A percentile compares a stretch with the other conserved stretches of the same genome.
Conservation (phyloP, 2,797 vertebrate species). For the Rhodeus uyekii region DNA sequence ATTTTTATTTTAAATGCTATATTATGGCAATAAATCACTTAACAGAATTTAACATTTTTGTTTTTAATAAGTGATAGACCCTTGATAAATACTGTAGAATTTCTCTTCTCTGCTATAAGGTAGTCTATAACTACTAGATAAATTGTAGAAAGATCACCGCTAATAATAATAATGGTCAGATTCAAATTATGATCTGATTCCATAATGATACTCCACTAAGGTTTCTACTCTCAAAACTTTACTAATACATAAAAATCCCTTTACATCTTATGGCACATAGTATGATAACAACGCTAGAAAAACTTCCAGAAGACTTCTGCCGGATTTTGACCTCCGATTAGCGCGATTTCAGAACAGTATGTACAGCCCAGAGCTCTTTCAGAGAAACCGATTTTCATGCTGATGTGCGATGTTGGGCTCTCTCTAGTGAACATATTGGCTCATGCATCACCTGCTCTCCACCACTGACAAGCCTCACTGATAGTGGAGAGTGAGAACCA, state of each 20-base stretch:
- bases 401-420: slow-evolving; percentile 78
- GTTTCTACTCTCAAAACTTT: slow-evolving; percentile 78
- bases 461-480: slow-evolving; percentile 78
- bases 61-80: neutral
- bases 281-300: slow-evolving; percentile 75
- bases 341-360: slow-evolving; percentile 75
- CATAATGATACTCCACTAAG: slow-evolving; percentile 51
- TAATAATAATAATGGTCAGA: neutral
- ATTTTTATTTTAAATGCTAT: neutral
- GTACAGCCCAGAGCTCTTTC: slow-evolving; percentile 76
- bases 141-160: neutral
- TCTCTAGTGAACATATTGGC: slow-evolving; percentile 80
- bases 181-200: too few relatives aligned
- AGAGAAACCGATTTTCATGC: slow-evolving; percentile 83
- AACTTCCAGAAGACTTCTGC: slow-evolving; percentile 70
- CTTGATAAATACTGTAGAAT: neutral
- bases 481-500: slow-evolving; percentile 73
- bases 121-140: neutral
- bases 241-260: slow-evolving; percentile 68
- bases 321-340: slow-evolving; percentile 83
- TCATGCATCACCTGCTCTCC: slow-evolving; percentile 82
- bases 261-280: slow-evolving; percentile 70
- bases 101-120: neutral
- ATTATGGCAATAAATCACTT: neutral
- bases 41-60: neutral